Conservation (phyloP, 92 coral and sea anemone genomes). For the Zoanthus gigantus region DNA sequence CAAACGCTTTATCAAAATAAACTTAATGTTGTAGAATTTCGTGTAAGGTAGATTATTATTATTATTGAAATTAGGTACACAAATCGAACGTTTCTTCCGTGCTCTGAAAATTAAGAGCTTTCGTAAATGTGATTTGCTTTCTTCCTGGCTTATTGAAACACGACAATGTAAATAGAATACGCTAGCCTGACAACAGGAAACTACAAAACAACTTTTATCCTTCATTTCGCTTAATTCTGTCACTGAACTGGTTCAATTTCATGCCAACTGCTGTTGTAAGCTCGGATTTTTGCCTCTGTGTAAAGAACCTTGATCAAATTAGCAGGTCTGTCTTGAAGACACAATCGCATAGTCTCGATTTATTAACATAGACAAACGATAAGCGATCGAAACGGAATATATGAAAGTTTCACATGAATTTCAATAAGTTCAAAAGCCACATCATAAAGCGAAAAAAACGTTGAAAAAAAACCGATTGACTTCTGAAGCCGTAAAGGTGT, state of each 20-base stretch:
- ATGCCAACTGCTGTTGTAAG: conserved; percentile 42
- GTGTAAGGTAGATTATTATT: conserved; percentile 21
- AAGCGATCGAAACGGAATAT: conserved; percentile 6
- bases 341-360: conserved; percentile 5
- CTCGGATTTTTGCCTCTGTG: conserved; percentile 24
- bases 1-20: conserved; percentile 50
- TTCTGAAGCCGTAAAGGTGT: conserved; percentile 15
- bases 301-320: conserved; percentile 51
- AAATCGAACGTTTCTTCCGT: conserved; percentile 48
- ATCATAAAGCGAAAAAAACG: neutral
- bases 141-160: conserved; percentile 20
- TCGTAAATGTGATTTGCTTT: conserved; percentile 25
- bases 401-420: conserved; percentile 3
- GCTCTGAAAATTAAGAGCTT: conserved; percentile 24
- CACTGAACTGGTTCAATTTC: conserved; percentile 31
- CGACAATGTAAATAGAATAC: conserved; percentile 26
- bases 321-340: conserved; percentile 34
- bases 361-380: conserved; percentile 16
- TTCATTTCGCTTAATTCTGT: neutral
- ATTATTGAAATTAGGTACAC: conserved; percentile 50
- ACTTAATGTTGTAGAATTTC: conserved; percentile 41
- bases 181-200: conserved; percentile 34
- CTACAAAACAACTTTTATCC: neutral
- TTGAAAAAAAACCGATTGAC: conserved; percentile 12
- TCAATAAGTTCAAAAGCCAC: conserved; percentile 21